A percentile compares a stretch with the other conserved stretches of the same genome.
phyloP scores from a whole-genome alignment of 2,113 vertebrate genomes.

The Dendrocopos noguchii region DNA sequence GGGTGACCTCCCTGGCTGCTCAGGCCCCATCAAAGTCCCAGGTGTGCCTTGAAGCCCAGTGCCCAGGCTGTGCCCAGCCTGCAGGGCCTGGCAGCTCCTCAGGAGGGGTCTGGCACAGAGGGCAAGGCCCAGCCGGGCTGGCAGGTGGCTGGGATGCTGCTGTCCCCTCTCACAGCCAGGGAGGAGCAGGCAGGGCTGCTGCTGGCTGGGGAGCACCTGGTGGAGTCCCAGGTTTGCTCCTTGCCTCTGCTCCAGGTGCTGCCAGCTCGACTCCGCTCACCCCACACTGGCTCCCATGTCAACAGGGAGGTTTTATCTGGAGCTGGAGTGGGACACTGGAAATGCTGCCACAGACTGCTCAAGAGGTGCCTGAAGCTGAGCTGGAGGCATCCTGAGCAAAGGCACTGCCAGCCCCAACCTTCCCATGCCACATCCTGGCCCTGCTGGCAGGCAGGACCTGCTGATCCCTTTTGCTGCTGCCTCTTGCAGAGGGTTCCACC shows the following conservation, averaged over 20 bases:
- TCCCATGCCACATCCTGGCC: rapidly evolving
- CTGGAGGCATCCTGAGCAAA: not conserved
- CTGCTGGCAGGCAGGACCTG: not conserved
- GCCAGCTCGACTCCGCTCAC: rapidly evolving
- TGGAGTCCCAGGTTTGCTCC: not conserved
- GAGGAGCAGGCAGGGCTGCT: not conserved
- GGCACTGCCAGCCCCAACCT: not conserved
- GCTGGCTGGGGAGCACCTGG: rapidly evolving
- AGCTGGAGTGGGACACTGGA: not conserved
- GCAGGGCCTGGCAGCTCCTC: rapidly evolving
- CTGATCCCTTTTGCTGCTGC: rapidly evolving
- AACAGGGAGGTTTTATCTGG: rapidly evolving
- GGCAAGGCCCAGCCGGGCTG: not conserved
- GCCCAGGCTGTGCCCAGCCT: not conserved
- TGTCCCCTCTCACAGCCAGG: rapidly evolving
- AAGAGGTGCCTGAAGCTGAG: not conserved
- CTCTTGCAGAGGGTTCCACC: not conserved
- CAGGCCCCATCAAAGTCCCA: rapidly evolving
- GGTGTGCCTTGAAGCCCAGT: rapidly evolving
- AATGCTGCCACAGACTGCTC: not conserved
- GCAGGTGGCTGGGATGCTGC: rapidly evolving
- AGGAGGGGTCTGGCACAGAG: rapidly evolving
- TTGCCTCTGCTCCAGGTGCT: not conserved
- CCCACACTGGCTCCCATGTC: rapidly evolving
- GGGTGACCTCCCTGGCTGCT: not conserved